Conservation (phyloP, 2,113 vertebrate genomes). For the Camelus bactrianus region DNA sequence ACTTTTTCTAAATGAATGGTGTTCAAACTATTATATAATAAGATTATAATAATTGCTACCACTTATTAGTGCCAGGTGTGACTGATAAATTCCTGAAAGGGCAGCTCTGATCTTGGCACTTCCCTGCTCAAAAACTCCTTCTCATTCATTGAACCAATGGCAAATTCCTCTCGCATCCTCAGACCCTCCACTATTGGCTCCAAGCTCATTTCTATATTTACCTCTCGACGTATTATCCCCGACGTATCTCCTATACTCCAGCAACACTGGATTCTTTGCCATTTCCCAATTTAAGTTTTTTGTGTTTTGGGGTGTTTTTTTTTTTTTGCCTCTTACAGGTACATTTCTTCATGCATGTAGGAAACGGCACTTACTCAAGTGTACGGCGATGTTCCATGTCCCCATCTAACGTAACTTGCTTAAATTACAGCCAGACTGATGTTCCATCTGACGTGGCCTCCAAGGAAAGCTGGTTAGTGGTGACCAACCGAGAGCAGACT, state of each 20-base stretch:
- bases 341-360: conserved; percentile 30
- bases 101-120: not conserved
- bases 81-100: not conserved
- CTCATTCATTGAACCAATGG: not conserved
- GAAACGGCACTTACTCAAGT: not conserved
- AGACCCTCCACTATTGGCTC: not conserved
- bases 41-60: not conserved
- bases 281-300: not conserved
- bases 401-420: not conserved
- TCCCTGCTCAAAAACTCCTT: not conserved
- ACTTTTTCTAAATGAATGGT: not conserved
- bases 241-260: not conserved
- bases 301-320: not conserved
- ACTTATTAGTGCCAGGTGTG: not conserved
- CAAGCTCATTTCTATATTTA: not conserved
- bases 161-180: not conserved
- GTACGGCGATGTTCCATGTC: not conserved
- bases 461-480: not conserved
- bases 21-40: not conserved
- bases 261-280: not conserved
- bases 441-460: not conserved
- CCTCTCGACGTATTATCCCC: fast-evolving
- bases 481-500: not conserved
- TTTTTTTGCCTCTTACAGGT: not conserved
- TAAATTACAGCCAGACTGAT: not conserved